Percentiles rank a stretch among this genome's conserved stretches.
Evolutionary conservation across 2,888 invertebrate species (phyloP).

Genomic region (Oscheius onirici): DNA sequence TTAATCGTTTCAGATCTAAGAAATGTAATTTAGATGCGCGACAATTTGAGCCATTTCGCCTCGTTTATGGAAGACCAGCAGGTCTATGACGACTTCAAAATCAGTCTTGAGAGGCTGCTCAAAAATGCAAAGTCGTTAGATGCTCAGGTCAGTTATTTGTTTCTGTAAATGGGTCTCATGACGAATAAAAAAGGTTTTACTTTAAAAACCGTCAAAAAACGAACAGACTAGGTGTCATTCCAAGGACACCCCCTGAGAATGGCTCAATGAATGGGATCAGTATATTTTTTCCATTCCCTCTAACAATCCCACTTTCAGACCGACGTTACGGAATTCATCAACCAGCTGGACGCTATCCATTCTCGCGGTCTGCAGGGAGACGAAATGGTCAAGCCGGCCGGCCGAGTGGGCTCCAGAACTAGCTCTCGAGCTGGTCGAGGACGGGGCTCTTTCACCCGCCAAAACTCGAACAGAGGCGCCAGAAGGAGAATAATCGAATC

Average conservation of each 20-base stretch:
- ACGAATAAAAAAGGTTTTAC: no score
- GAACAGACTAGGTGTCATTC: no score
- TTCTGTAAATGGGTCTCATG: no score
- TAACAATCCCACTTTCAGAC: constrained; percentile 20
- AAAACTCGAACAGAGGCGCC: neutral
- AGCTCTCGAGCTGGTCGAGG: neutral
- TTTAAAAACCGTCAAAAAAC: no score
- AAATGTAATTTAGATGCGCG: constrained; percentile 19
- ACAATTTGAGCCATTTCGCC: constrained; percentile 20
- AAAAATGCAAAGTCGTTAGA: constrained; percentile 25
- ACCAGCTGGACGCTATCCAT: constrained; percentile 12
- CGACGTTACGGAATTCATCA: constrained; percentile 24
- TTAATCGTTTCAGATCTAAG: neutral
- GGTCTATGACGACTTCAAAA: constrained; percentile 28
- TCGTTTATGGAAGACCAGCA: constrained; percentile 23
- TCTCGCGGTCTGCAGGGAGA: constrained; percentile 7
- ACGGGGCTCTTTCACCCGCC: neutral
- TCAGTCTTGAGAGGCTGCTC: neutral
- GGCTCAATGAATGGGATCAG: no score
- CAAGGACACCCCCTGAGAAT: no score
- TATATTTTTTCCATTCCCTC: no score
- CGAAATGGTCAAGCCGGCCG: neutral
- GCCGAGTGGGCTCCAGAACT: no score
- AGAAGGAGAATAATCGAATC: constrained; percentile 2
- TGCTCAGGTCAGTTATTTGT: constrained; percentile 10